phyloP scores from a whole-genome alignment of 1,140 invertebrate genomes.

The Steinernema feltiae region DNA sequence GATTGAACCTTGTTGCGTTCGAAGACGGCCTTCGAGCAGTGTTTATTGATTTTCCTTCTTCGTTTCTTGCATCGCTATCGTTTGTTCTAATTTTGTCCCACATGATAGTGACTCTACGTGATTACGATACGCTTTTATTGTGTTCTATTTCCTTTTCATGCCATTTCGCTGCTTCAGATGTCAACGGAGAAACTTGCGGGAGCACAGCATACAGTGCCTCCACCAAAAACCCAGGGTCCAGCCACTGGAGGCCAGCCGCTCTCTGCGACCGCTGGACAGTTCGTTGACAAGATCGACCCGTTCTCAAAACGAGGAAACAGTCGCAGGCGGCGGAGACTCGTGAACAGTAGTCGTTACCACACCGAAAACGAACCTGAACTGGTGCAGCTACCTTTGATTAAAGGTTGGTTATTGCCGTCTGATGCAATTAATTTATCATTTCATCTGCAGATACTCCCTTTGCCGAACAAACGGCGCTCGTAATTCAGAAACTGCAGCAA shows the following conservation, averaged over 20 bases:
- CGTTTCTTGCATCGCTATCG: neutral
- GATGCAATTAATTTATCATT: neutral
- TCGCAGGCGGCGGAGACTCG: slow-evolving; percentile 45
- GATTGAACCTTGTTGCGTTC: slow-evolving; percentile 10
- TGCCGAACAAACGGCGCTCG: slow-evolving; percentile 61
- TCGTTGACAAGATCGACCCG: slow-evolving; percentile 57
- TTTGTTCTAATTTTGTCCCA: neutral
- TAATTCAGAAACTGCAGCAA: slow-evolving; percentile 63
- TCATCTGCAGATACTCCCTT: slow-evolving; percentile 71
- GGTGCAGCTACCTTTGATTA: slow-evolving; percentile 50
- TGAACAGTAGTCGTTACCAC: slow-evolving; percentile 54
- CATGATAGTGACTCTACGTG: neutral
- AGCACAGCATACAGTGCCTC: slow-evolving; percentile 42
- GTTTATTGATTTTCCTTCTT: neutral
- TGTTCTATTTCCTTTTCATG: neutral
- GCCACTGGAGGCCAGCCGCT: slow-evolving; percentile 55
- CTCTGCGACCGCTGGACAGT: slow-evolving; percentile 55
- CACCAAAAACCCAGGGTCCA: slow-evolving; percentile 49
- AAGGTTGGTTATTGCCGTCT: slow-evolving; percentile 39
- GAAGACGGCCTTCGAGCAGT: neutral
- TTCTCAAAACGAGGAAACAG: slow-evolving; percentile 53
- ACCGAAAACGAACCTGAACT: slow-evolving; percentile 56
- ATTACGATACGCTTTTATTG: neutral
- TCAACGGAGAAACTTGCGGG: slow-evolving; percentile 6
- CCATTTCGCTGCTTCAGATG: neutral